Conservation (phyloP, 2,888 invertebrate species). For the Conchocele bisecta region DNA sequence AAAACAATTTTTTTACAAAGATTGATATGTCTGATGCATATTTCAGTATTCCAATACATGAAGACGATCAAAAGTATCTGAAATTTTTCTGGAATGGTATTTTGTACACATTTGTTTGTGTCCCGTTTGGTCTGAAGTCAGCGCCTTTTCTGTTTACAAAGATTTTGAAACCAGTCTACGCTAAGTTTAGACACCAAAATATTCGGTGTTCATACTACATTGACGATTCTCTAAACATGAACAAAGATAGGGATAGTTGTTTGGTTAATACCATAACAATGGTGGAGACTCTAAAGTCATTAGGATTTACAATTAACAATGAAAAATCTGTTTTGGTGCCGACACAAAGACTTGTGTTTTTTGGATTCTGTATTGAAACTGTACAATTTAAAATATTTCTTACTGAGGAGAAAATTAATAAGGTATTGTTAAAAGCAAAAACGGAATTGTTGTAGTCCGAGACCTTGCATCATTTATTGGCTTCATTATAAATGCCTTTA, state of each 20-base stretch:
- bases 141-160: no score
- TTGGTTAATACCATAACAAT: neutral
- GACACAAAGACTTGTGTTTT: conserved; percentile 12
- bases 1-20: no score
- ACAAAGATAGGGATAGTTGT: neutral
- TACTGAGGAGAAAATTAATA: conserved; percentile 6
- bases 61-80: no score
- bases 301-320: conserved; percentile 12
- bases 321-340: conserved; percentile 10
- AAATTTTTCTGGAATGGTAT: no score
- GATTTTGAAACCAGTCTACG: conserved; percentile 16
- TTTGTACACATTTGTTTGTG: no score
- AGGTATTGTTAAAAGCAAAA: neutral
- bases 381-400: conserved; percentile 16
- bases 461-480: conserved; percentile 40
- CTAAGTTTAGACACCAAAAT: conserved; percentile 19
- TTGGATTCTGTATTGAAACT: conserved; percentile 30
- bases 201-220: conserved; percentile 32
- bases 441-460: neutral
- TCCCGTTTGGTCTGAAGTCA: no score
- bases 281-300: neutral
- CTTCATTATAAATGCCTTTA: conserved; percentile 29
- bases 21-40: no score
- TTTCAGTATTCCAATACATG: no score
- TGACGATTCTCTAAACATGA: conserved; percentile 32